phyloP scores from a whole-genome alignment of 2,113 vertebrate genomes.

The Chrysochloris asiatica region DNA sequence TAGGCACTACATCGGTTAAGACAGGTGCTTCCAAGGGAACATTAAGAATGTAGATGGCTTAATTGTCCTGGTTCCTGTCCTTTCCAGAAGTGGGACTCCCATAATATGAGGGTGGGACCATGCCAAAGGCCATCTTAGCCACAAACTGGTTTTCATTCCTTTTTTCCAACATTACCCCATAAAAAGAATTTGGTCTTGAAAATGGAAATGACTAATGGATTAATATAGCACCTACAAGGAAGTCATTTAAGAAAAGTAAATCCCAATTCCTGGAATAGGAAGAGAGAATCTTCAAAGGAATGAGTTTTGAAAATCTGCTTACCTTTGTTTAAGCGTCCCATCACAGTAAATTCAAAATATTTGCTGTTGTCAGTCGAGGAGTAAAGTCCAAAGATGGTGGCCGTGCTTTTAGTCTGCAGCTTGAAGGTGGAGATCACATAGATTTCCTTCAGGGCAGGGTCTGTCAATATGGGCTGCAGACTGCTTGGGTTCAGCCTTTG shows the following conservation, averaged over 20 bases:
- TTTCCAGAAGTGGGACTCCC: not conserved
- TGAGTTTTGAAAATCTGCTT: conserved; percentile 59
- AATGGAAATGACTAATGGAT: not conserved
- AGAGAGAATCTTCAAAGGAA: not conserved
- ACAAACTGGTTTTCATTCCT: not conserved
- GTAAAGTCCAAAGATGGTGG: conserved; percentile 90
- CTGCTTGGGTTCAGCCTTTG: conserved; percentile 87
- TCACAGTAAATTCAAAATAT: conserved; percentile 93
- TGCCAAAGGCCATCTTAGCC: conserved; percentile 5
- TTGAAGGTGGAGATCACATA: conserved; percentile 92
- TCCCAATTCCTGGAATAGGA: not conserved
- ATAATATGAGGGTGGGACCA: not conserved
- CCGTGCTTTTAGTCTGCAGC: conserved; percentile 90
- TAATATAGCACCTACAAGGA: not conserved
- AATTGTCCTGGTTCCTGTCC: not conserved
- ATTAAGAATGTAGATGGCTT: too few species aligned
- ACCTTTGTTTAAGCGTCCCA: conserved; percentile 95
- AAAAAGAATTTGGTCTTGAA: not conserved
- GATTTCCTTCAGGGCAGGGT: conserved; percentile 88
- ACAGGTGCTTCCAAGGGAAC: not conserved
- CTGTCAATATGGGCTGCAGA: conserved; percentile 89
- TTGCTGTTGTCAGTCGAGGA: conserved; percentile 91
- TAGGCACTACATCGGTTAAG: not conserved
- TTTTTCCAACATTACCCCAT: not conserved
- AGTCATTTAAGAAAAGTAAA: not conserved